Conservation (phyloP, 2,888 invertebrate genomes). For the Timema podura region DNA sequence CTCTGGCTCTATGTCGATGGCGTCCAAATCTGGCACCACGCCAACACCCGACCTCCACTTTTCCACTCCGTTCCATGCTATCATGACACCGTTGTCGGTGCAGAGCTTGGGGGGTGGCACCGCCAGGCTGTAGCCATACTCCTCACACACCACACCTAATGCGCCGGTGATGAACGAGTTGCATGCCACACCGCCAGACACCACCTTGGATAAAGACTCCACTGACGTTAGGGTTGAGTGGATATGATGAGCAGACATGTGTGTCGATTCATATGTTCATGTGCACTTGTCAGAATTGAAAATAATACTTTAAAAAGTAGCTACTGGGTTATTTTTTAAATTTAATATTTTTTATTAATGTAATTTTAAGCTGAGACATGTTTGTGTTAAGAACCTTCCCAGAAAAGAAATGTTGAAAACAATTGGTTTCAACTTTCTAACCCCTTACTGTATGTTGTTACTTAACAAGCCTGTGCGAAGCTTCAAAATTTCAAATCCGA, state of each 20-base stretch:
- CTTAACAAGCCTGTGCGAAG: no score
- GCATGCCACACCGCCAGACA: constrained; percentile 96
- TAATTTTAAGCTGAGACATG: no score
- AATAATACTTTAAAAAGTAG: not conserved
- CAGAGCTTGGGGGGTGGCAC: constrained; percentile 83
- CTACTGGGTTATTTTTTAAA: not conserved
- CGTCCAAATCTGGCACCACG: constrained; percentile 51
- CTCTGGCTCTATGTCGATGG: constrained; percentile 56
- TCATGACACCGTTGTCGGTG: constrained; percentile 98
- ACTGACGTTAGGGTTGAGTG: constrained; percentile 26
- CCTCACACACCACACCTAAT: constrained; percentile 62
- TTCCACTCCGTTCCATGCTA: constrained; percentile 97
- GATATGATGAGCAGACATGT: no score
- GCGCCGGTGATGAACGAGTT: constrained; percentile 75
- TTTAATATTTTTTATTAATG: no score
- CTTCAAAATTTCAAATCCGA: no score
- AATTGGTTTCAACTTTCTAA: no score
- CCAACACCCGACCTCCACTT: constrained; percentile 55
- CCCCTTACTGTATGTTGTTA: no score
- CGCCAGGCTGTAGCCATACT: constrained; percentile 60
- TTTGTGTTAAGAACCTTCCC: no score
- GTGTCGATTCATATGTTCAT: no score
- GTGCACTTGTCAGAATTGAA: no score
- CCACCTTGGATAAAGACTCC: constrained; percentile 53
- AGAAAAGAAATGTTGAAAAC: no score